phyloP scores from a whole-genome alignment of 2,888 invertebrate genomes.

The Nephrocerus scutellatus region DNA sequence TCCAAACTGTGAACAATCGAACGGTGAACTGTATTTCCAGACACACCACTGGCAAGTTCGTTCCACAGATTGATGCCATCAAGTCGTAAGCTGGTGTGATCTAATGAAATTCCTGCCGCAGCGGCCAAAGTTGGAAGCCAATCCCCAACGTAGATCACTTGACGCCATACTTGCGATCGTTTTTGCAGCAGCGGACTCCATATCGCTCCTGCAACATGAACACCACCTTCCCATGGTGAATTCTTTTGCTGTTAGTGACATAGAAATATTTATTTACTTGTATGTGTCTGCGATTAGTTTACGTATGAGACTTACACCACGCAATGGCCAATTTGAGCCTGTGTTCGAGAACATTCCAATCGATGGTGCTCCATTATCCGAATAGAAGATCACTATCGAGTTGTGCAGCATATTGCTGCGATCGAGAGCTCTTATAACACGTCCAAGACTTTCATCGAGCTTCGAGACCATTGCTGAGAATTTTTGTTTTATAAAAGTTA shows the following conservation, averaged over 20 bases:
- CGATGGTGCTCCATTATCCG: conserved; percentile 83
- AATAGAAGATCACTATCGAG: conserved; percentile 75
- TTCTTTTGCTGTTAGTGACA: conserved; percentile 56
- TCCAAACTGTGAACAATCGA: conserved; percentile 68
- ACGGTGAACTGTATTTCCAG: conserved; percentile 46
- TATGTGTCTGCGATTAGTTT: not conserved
- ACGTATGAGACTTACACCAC: conserved; percentile 54
- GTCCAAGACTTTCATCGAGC: conserved; percentile 78
- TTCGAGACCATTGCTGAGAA: conserved; percentile 75
- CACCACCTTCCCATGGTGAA: conserved; percentile 78
- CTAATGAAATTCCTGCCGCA: conserved; percentile 34
- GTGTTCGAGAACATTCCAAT: conserved; percentile 63
- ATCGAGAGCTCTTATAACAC: conserved; percentile 62
- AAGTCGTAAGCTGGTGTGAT: conserved; percentile 38
- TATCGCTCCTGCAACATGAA: conserved; percentile 67
- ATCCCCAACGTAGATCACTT: conserved; percentile 72
- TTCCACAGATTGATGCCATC: conserved; percentile 68
- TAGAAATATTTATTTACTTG: not conserved
- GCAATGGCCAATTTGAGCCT: conserved; percentile 72
- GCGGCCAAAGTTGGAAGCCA: conserved; percentile 69
- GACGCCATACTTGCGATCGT: conserved; percentile 53
- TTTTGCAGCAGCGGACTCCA: conserved; percentile 59
- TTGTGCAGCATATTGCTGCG: conserved; percentile 65
- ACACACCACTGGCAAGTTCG: conserved; percentile 50
- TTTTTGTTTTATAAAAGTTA: no score